Conservation (phyloP, 2,113 vertebrate species). For the Sander lucioperca region DNA sequence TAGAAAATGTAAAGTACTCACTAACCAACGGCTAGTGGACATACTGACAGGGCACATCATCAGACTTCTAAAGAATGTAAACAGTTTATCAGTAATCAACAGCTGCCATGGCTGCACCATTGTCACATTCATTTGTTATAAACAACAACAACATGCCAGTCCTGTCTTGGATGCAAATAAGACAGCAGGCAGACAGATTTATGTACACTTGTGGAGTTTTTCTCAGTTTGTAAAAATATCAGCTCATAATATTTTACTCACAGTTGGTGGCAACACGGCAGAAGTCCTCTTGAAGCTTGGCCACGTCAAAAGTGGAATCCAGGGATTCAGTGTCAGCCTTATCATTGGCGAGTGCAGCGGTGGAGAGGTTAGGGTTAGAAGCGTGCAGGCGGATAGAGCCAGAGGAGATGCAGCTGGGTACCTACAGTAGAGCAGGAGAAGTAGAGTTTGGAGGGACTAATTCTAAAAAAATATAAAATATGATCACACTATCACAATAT, state of each 20-base stretch:
- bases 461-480: neutral
- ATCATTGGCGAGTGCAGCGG: slow-evolving; percentile 89
- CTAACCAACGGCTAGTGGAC: slow-evolving; percentile 20
- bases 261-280: slow-evolving; percentile 93
- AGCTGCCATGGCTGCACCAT: slow-evolving; percentile 27
- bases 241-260: slow-evolving; percentile 72
- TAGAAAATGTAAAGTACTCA: slow-evolving; percentile 3
- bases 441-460: neutral
- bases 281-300: slow-evolving; percentile 96
- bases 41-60: slow-evolving; percentile 2
- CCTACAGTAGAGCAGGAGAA: slow-evolving; percentile 58
- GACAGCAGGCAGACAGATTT: neutral
- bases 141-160: neutral
- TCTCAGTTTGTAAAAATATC: neutral
- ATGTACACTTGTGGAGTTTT: neutral
- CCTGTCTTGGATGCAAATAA: slow-evolving; percentile 5
- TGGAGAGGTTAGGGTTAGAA: slow-evolving; percentile 97
- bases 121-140: slow-evolving; percentile 18
- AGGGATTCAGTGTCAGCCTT: slow-evolving; percentile 89
- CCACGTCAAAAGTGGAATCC: slow-evolving; percentile 90
- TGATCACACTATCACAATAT: neutral
- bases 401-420: slow-evolving; percentile 87
- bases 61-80: slow-evolving; percentile 35
- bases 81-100: slow-evolving; percentile 43
- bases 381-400: slow-evolving; percentile 92